phyloP scores from a whole-genome alignment of 1,140 invertebrate genomes.

The Thaumatotibia leucotreta region DNA sequence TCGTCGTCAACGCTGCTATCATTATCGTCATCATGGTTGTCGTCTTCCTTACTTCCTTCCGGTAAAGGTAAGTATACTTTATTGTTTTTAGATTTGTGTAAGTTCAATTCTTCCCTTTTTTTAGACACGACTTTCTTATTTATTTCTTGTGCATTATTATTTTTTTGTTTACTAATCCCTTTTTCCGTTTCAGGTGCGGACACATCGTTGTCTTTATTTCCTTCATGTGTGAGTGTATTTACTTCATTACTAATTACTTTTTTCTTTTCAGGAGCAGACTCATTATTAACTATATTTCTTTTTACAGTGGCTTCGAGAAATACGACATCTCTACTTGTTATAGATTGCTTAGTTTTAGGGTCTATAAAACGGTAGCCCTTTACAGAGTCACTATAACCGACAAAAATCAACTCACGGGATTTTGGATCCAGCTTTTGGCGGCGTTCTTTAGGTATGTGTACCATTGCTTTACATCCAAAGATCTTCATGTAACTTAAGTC shows the following conservation, averaged over 20 bases:
- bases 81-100: background rate
- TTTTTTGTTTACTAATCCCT: conserved; percentile 6
- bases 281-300: conserved; percentile 17
- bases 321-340: conserved; percentile 37
- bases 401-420: conserved; percentile 22
- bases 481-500: conserved; percentile 30
- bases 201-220: background rate
- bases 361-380: conserved; percentile 43
- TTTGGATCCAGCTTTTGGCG: conserved; percentile 25
- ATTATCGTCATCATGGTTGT: conserved; percentile 10
- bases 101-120: conserved; percentile 2
- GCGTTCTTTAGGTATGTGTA: conserved; percentile 28
- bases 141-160: conserved; percentile 7
- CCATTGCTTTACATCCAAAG: conserved; percentile 37
- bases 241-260: background rate
- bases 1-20: conserved; percentile 1
- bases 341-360: conserved; percentile 28
- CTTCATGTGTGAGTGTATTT: background rate
- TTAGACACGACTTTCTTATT: conserved; percentile 15
- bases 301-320: conserved; percentile 35
- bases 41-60: conserved; percentile 11
- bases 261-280: background rate
- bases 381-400: conserved; percentile 30
- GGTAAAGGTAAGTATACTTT: conserved; percentile 17
- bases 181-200: conserved; percentile 15